Evolutionary conservation across 2,113 vertebrate genomes (phyloP).

Genomic region (Copsychus sechellarum): DNA sequence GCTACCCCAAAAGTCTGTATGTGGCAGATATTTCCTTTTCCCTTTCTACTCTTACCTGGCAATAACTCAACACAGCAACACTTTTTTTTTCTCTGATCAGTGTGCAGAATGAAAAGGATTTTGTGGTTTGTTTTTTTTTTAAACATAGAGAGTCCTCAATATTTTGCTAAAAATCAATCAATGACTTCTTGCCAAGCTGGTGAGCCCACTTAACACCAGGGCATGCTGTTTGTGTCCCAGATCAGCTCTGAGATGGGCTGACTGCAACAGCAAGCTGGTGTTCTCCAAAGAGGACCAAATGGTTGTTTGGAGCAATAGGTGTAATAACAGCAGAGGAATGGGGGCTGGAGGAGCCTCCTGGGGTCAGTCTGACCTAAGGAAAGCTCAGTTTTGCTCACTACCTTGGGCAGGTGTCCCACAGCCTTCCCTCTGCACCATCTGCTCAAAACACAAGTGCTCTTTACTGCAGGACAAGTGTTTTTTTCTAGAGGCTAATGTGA

Average conservation of each 20-base stretch:
- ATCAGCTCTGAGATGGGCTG: not conserved
- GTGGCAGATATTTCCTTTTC: not conserved
- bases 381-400: not conserved
- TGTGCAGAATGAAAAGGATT: not conserved
- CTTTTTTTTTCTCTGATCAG: not conserved
- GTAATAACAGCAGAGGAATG: not conserved
- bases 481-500: not conserved
- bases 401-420: not conserved
- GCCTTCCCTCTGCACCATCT: not conserved
- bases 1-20: not conserved
- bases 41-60: not conserved
- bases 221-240: not conserved
- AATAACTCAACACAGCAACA: not conserved
- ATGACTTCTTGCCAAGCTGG: not conserved
- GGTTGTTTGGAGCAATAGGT: not conserved
- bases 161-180: not conserved
- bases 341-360: rapidly evolving
- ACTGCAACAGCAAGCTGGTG: not conserved
- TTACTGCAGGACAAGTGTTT: not conserved
- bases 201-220: not conserved
- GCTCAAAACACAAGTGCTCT: not conserved
- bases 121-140: not conserved
- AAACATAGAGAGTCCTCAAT: not conserved
- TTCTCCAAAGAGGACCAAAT: not conserved
- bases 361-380: not conserved